Conservation (phyloP, 2,113 vertebrate genomes). For the Channa maculata region DNA sequence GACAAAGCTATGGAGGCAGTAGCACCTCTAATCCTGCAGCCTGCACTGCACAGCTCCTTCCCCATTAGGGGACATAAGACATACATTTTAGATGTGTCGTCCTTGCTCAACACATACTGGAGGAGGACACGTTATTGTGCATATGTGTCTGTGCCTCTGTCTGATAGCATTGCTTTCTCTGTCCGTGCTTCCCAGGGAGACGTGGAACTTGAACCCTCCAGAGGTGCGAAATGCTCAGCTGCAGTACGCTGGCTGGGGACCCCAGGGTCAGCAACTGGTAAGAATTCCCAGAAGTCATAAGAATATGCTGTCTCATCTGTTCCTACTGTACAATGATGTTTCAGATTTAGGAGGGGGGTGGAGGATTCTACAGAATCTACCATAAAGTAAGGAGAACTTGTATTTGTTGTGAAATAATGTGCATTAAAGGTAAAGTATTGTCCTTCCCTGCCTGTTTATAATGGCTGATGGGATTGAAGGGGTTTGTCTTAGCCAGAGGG, state of each 20-base stretch:
- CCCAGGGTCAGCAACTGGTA: slow-evolving; percentile 96
- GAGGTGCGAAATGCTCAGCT: slow-evolving; percentile 95
- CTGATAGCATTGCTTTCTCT: slow-evolving; percentile 30
- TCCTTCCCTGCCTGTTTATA: no score
- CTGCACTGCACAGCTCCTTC: slow-evolving; percentile 58
- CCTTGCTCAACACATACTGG: slow-evolving; percentile 17
- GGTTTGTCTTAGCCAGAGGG: no score
- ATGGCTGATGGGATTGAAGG: no score
- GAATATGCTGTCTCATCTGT: neutral
- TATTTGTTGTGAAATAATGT: no score
- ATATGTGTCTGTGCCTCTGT: slow-evolving; percentile 5
- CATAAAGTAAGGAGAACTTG: no score
- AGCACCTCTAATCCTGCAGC: slow-evolving; percentile 64
- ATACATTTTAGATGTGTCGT: slow-evolving; percentile 1
- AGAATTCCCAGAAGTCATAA: slow-evolving; percentile 66
- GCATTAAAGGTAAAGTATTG: no score
- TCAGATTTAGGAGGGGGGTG: no score
- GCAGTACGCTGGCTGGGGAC: slow-evolving; percentile 97
- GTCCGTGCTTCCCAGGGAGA: slow-evolving; percentile 84
- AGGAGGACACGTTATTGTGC: slow-evolving; percentile 6
- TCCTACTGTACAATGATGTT: neutral
- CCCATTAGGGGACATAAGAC: slow-evolving; percentile 26
- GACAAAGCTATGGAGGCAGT: slow-evolving; percentile 60
- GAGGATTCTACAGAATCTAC: no score
- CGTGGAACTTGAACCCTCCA: slow-evolving; percentile 93